Evolutionary conservation across 1,140 invertebrate genomes (phyloP), one percentile per base, ranked within the genome.

Genomic region (Nephotettix cincticeps): DNA sequence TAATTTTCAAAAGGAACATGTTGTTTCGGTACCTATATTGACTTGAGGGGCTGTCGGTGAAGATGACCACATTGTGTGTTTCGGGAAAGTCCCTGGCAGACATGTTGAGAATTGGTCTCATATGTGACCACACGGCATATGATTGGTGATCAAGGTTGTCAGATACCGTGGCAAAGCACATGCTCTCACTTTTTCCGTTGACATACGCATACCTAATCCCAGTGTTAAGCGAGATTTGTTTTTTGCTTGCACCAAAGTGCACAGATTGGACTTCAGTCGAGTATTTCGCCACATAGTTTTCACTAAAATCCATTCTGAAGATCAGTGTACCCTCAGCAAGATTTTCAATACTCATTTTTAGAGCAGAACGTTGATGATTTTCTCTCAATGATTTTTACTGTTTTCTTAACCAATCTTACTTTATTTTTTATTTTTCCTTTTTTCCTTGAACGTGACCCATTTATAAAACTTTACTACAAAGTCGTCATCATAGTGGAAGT

Each of bases 221-320:
- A 21, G 70, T 71, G 25, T 71, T 64, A 13, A 71, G 29, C 9
- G 70, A 25, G 19, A 71, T 58, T 71, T 71, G 65, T 27, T 71
- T 43, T 25, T 63, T 69, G 14, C 64, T 69, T 21, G 40, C 70
- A 68, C 70, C 70, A 54, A 71, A 69, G 51, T 71, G 70, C n/a
- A 71, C 40, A 1, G 70, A 70, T 43, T 71, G 70, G 19, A 54
- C 25, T 71, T 71, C 70, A 28, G 36, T 6, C 3, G 66, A n/a
- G 54, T 71, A 71, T 51, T 71, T 71, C 13, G 29, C 43, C 17
- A 9, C n/a, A 51, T 71, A 71, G 54, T 71, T 71, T 69, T 71
- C 36, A 27, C 65, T 69, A 54, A 71, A 71, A 69, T 71, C 70
- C 14, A 67, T 54, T 23, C 27, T 27, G 14, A 71, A 54, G 21